A percentile compares a stretch with the other conserved stretches of the same genome.
phyloP scores from a whole-genome alignment of 2,113 vertebrate species.

The Seriola rivoliana region DNA sequence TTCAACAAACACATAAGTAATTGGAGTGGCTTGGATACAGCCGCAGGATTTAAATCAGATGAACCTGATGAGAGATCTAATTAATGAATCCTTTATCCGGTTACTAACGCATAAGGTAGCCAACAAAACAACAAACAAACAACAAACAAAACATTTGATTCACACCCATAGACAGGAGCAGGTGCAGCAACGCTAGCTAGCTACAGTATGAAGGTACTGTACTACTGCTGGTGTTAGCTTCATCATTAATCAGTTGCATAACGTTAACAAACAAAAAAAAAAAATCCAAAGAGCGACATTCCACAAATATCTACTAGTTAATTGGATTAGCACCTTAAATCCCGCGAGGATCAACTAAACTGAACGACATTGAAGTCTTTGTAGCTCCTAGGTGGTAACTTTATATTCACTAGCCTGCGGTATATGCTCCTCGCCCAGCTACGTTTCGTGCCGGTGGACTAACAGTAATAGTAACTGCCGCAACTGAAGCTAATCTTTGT shows the following conservation, averaged over 20 bases:
- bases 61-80: not conserved
- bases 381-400: conserved; percentile 6
- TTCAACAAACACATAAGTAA: not conserved
- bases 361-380: conserved; percentile 5
- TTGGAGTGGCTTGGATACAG: not conserved
- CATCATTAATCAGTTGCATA: conserved; percentile 26
- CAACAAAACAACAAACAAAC: not conserved
- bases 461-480: not conserved
- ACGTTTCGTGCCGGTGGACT: not conserved
- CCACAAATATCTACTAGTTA: conserved; percentile 55
- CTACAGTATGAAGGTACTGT: not conserved
- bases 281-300: conserved; percentile 10
- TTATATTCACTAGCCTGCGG: conserved; percentile 6
- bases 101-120: not conserved
- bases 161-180: not conserved
- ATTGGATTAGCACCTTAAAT: conserved; percentile 66
- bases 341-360: conserved; percentile 21
- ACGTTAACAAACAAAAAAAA: conserved; percentile 14
- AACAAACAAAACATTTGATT: not conserved
- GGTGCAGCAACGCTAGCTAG: not conserved
- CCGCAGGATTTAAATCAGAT: not conserved
- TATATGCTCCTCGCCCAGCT: not conserved
- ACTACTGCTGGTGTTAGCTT: not conserved
- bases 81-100: not conserved
- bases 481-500: not conserved